Evolutionary conservation across 2,113 vertebrate genomes (phyloP), one percentile per base, ranked within the genome.

Genomic region (Alces alces): DNA sequence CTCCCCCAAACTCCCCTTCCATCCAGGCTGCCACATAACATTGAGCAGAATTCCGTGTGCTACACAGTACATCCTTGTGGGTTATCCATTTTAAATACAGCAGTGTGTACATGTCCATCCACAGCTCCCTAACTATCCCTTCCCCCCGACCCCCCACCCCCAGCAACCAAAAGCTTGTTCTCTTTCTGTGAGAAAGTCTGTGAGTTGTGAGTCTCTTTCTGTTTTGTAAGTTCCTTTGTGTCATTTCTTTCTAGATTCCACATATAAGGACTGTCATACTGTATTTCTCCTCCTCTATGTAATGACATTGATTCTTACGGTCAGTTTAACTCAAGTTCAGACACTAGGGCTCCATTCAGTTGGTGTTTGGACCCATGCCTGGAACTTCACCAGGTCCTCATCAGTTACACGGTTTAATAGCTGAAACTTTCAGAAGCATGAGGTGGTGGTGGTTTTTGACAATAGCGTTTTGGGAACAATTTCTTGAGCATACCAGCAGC

Each of bases 401-500:
- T 88, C n/a, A 58, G 88, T 78, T 79, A 33, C 5, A 23, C 66
- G 7, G 45, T 33, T 45, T 4, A 73, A 36, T 36, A 36, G 30
- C 88, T 87, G n/a, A 45, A 33, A 50, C 19, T 80, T 64, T 78
- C 43, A 47, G 86, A 82, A 43, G 86, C 36, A 55, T 27, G 4
- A 27, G 52, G n/a, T 54, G 57, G 55, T 61, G 27, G 36, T 96
- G 27, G n/a, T 89, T 93, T 89, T 91, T 94, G 47, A 86, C 52
- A 47, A n/a, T 47, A 66, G 43, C n/a, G 27, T 86, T 80, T 93
- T 66, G 45, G 7, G 61, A 19, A 86, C 47, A n/a, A 4, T 61
- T 86, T 79, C 83, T 96, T 21, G 97, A 33, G 89, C 61, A 43
- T 28, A n/a, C 50, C 27, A 21, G 33, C 5, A 39, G 88, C 57